Conservation (phyloP, 1,140 invertebrate genomes). For the Ptiloglossa arizonensis region DNA sequence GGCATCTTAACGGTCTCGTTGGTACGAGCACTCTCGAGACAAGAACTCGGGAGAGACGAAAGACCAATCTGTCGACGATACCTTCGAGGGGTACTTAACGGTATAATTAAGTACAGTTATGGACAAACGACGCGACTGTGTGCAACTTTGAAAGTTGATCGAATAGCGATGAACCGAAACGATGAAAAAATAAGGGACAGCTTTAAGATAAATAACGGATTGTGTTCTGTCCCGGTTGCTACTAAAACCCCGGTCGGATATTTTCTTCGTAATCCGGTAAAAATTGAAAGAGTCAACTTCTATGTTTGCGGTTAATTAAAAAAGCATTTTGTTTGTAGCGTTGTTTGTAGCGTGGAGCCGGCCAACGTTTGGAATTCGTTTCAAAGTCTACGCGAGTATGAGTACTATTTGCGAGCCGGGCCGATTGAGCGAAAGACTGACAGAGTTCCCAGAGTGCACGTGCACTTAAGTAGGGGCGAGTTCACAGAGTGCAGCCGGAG, state of each 20-base stretch:
- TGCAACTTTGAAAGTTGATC: no score
- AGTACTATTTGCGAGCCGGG: neutral
- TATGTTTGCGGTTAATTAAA: slow-evolving; percentile 9
- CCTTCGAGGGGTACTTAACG: no score
- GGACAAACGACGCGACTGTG: no score
- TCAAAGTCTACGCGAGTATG: neutral
- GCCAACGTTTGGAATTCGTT: neutral
- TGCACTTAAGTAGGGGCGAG: neutral
- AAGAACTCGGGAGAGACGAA: no score
- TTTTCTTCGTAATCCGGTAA: neutral
- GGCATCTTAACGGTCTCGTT: no score
- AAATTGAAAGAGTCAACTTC: neutral
- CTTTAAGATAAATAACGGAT: no score
- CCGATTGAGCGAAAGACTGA: neutral
- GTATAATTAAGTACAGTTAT: no score
- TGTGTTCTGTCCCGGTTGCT: neutral
- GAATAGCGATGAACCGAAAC: no score
- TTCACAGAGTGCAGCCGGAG: neutral
- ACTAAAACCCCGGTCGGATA: neutral
- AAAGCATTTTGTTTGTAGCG: neutral
- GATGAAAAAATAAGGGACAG: no score
- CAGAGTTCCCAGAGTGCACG: slow-evolving; percentile 4
- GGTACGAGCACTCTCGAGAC: no score
- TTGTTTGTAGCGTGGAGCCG: neutral
- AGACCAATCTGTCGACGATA: no score